Conservation (phyloP, 2,888 invertebrate genomes). For the Lissonota sp. region DNA sequence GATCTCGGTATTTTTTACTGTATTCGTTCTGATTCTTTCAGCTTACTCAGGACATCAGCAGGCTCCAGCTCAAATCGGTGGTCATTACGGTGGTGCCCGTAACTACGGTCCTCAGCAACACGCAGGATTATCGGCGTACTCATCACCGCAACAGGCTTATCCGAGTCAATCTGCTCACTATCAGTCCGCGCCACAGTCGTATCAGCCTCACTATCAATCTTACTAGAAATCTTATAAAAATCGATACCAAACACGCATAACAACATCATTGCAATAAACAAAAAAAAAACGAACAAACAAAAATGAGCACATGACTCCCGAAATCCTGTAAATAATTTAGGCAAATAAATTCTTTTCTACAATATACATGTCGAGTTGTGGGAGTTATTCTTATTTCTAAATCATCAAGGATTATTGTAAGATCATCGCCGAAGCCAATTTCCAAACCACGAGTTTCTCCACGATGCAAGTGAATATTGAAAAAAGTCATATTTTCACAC, state of each 20-base stretch:
- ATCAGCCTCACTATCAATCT: conserved; percentile 77
- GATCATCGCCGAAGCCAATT: background rate
- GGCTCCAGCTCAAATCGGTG: conserved; percentile 63
- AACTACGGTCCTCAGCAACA: conserved; percentile 57
- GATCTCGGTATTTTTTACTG: background rate
- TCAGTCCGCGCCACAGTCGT: conserved; percentile 64
- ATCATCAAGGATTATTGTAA: background rate
- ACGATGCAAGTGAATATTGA: background rate
- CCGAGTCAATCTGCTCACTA: conserved; percentile 50
- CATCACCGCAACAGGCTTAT: conserved; percentile 56
- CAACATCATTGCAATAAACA: conserved; percentile 50
- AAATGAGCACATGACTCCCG: conserved; percentile 49
- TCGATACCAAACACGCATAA: conserved; percentile 41
- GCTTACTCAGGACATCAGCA: conserved; percentile 69
- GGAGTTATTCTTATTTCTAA: background rate
- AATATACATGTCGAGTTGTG: conserved; percentile 42
- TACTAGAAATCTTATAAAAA: conserved; percentile 68
- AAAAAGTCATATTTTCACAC: background rate
- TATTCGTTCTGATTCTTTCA: conserved; percentile 50
- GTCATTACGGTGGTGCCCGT: conserved; percentile 69
- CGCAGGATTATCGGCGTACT: conserved; percentile 55
- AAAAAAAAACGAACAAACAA: conserved; percentile 10
- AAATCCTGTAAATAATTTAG: conserved; percentile 82
- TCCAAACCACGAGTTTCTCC: background rate
- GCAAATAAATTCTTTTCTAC: conserved; percentile 81